These are phyloP conservation scores for Drosophila kepulauana DNA, from an alignment of 1,140 invertebrate species.

Conservation along the genomic window DNA sequence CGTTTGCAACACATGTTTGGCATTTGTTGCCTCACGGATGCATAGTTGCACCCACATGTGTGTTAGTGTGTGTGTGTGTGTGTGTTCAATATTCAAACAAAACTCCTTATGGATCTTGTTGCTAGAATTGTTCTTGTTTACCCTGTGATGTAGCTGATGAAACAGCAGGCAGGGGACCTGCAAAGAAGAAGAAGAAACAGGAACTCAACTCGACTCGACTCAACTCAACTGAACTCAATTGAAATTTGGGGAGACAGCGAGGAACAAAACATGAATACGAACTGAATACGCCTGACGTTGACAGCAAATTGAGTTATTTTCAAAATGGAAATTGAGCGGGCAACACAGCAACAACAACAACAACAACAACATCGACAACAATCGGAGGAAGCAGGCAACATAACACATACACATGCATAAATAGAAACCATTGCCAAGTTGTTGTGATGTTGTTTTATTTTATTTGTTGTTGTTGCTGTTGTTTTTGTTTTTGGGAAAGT, in stretches of 20 bases:
- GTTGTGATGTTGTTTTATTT: neutral
- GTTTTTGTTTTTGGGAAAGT: constrained; percentile 29
- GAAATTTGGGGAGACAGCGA: constrained; percentile 13
- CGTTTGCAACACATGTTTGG: constrained; percentile 71
- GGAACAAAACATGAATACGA: constrained; percentile 30
- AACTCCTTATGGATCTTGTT: constrained; percentile 27
- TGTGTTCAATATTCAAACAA: constrained; percentile 42
- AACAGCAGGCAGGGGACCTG: constrained; percentile 6
- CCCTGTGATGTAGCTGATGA: neutral
- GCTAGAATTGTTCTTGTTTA: constrained; percentile 3
- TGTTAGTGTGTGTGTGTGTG: constrained; percentile 21
- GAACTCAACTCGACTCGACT: constrained; percentile 3
- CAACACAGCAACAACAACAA: constrained; percentile 27
- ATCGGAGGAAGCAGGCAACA: constrained; percentile 11
- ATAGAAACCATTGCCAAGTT: constrained; percentile 50
- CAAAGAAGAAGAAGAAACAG: neutral
- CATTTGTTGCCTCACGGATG: constrained; percentile 63
- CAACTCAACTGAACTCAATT: neutral
- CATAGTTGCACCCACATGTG: constrained; percentile 29
- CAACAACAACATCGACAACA: constrained; percentile 16
- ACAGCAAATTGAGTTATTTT: constrained; percentile 73
- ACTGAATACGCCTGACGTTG: constrained; percentile 45
- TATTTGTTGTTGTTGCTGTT: neutral
- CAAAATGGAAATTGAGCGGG: constrained; percentile 55
- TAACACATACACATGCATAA: constrained; percentile 29